These are phyloP conservation scores for Alligator sinensis DNA, from an alignment of 2,113 vertebrate genomes.

Conservation along the genomic window DNA sequence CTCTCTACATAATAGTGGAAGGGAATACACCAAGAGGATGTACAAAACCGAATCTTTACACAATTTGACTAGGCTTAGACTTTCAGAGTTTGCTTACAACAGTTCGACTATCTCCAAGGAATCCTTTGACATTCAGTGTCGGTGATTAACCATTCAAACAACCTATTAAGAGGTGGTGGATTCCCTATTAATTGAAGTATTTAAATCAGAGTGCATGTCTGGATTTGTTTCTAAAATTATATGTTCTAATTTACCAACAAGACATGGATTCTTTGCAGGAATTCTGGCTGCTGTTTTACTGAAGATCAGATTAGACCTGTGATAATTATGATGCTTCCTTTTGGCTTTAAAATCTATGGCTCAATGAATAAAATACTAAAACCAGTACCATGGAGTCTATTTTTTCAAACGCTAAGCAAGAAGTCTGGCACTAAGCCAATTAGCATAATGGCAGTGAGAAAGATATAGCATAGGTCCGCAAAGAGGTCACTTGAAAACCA, in stretches of 20 bases:
- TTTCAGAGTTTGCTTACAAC: conserved; percentile 33
- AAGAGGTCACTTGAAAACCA: conserved; percentile 28
- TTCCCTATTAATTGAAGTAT: conserved; percentile 10
- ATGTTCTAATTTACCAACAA: conserved; percentile 50
- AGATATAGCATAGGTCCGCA: background rate
- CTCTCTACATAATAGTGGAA: conserved; percentile 19
- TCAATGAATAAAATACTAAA: background rate
- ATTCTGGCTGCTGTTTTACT: background rate
- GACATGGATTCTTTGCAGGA: background rate
- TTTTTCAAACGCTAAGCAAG: conserved; percentile 9
- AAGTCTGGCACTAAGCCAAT: background rate
- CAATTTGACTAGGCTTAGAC: background rate
- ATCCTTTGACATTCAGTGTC: conserved; percentile 44
- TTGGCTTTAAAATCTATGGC: conserved; percentile 18
- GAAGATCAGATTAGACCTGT: conserved; percentile 6
- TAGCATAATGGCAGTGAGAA: conserved; percentile 8
- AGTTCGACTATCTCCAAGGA: conserved; percentile 34
- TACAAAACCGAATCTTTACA: conserved; percentile 42
- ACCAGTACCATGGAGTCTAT: background rate
- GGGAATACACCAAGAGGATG: conserved; percentile 45
- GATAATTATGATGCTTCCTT: background rate
- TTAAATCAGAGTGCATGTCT: conserved; percentile 24
- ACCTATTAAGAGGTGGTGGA: background rate
- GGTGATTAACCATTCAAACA: conserved; percentile 58
- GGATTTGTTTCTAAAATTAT: conserved; percentile 44